These are phyloP conservation scores for Corella eumyota DNA, from an alignment of 23 tunicate species.

Conservation along the genomic window DNA sequence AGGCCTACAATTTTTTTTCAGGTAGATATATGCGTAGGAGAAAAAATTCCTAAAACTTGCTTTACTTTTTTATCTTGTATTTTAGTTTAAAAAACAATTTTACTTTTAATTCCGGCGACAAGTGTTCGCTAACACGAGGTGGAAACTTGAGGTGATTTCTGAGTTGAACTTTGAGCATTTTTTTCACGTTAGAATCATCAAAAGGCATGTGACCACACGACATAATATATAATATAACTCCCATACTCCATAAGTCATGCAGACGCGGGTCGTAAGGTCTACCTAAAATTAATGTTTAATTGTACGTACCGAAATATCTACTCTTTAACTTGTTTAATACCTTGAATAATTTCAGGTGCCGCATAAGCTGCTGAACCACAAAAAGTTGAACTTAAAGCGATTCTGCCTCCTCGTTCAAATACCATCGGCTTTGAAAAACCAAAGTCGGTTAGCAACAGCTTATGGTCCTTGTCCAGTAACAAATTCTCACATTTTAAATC, in stretches of 20 bases:
- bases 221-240: conserved; percentile 91
- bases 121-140: conserved; percentile 42
- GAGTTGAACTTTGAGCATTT: conserved; percentile 92
- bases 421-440: conserved; percentile 83
- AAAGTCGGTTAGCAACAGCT: conserved; percentile 81
- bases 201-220: conserved; percentile 97
- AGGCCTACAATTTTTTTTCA: too few species aligned
- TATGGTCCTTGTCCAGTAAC: conserved; percentile 63
- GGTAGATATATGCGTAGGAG: too few species aligned
- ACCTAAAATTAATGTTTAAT: conserved; percentile 43
- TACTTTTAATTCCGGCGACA: conserved; percentile 72
- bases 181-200: conserved; percentile 94
- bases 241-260: conserved; percentile 96
- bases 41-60: too few species aligned
- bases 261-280: conserved; percentile 89
- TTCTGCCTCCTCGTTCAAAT: conserved; percentile 34
- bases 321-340: too few species aligned
- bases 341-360: conserved; percentile 95
- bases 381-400: conserved; percentile 46
- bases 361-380: conserved; percentile 98
- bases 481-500: conserved; percentile 95
- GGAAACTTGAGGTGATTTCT: conserved; percentile 70
- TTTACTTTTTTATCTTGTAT: too few species aligned
- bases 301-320: too few species aligned
- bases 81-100: too few species aligned